Evolutionary conservation across 1,140 invertebrate species (phyloP).

Genomic region (Aleiodes sp.): DNA sequence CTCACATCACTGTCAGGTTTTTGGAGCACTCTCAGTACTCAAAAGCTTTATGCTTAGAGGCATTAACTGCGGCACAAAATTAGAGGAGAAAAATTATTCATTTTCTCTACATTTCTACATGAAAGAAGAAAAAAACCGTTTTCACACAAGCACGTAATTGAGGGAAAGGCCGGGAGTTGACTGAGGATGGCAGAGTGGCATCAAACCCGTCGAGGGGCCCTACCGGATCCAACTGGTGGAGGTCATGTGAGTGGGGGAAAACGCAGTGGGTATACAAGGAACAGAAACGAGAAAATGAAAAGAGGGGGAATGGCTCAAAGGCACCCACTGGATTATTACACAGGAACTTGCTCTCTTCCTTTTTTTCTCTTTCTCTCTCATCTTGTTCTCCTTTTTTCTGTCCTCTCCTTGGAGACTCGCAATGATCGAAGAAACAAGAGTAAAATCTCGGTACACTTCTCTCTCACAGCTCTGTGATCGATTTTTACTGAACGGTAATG

Average conservation of each 20-base stretch:
- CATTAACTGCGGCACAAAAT: no score
- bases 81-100: no score
- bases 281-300: background rate
- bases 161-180: constrained; percentile 3
- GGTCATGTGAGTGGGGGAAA: constrained; percentile 12
- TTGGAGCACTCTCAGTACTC: background rate
- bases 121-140: background rate
- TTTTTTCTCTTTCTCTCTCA: background rate
- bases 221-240: constrained; percentile 24
- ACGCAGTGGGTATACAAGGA: background rate
- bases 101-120: no score
- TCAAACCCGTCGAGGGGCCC: constrained; percentile 24
- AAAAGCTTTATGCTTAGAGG: background rate
- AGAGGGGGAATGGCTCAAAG: constrained; percentile 8
- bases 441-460: background rate
- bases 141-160: background rate
- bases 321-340: constrained; percentile 22
- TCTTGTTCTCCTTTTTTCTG: background rate
- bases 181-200: constrained; percentile 19
- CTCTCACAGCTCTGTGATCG: constrained; percentile 6
- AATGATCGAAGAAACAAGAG: background rate
- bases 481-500: background rate
- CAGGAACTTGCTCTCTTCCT: constrained; percentile 28
- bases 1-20: background rate
- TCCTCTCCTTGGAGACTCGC: background rate